These are phyloP conservation scores for Isurus oxyrinchus DNA, from an alignment of 2,113 vertebrate species.

Conservation along the genomic window DNA sequence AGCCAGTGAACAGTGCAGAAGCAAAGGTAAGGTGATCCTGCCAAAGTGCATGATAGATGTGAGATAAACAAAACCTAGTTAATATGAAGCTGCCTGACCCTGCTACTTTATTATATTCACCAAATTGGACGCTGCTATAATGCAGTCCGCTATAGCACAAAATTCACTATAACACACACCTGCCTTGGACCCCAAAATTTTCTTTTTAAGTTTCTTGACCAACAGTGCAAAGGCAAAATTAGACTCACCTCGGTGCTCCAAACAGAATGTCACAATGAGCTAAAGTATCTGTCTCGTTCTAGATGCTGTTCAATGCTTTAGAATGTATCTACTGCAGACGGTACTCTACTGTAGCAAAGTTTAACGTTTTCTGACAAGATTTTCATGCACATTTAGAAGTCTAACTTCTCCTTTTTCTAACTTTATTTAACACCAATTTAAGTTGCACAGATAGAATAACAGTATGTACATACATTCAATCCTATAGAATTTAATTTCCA, in stretches of 20 bases:
- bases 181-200: too few relatives aligned
- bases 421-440: neutral
- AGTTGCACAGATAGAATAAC: neutral
- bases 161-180: neutral
- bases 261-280: too few relatives aligned
- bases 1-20: constrained; percentile 96
- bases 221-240: neutral
- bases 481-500: neutral
- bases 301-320: neutral
- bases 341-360: neutral
- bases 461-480: neutral
- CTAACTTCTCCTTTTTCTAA: neutral
- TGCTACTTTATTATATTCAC: neutral
- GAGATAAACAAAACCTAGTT: neutral
- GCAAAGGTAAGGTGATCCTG: constrained; percentile 74
- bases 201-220: neutral
- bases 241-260: neutral
- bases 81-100: neutral
- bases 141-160: neutral
- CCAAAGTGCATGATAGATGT: too few relatives aligned
- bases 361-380: neutral
- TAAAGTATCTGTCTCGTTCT: neutral
- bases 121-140: neutral
- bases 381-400: neutral
- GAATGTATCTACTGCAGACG: neutral